phyloP scores from a whole-genome alignment of 2,888 invertebrate species.

The Chironomus riparius region DNA sequence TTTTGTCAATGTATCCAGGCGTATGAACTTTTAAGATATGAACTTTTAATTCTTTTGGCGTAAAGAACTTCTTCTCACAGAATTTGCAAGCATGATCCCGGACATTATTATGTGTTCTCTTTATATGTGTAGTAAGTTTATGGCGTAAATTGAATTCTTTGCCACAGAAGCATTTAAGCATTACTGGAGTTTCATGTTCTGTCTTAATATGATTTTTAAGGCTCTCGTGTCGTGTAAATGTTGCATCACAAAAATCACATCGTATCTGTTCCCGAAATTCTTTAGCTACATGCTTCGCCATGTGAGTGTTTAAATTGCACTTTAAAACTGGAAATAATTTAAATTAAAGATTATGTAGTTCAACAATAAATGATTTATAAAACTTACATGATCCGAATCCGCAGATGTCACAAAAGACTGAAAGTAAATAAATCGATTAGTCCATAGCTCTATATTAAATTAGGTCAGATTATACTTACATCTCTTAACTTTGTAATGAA shows the following conservation, averaged over 20 bases:
- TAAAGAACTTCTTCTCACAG: constrained; percentile 5
- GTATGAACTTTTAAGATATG: constrained; percentile 2
- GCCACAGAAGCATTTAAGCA: constrained; percentile 19
- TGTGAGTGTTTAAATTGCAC: constrained; percentile 6
- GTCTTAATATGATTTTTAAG: constrained; percentile 21
- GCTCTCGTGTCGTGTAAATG: constrained; percentile 18
- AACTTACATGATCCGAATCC: neutral
- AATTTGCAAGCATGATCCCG: constrained; percentile 4
- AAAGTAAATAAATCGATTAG: neutral
- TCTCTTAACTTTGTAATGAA: constrained; percentile 15
- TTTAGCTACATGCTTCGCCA: constrained; percentile 3
- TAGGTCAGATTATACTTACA: neutral
- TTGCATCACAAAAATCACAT: neutral
- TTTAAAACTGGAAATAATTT: neutral
- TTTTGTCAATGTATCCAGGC: neutral
- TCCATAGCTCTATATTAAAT: neutral
- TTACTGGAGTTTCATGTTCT: constrained; percentile 2
- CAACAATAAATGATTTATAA: no score
- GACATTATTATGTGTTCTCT: constrained; percentile 14
- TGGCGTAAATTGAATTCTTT: constrained; percentile 18
- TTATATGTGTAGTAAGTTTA: constrained; percentile 18
- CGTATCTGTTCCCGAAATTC: constrained; percentile 10
- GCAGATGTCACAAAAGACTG: constrained; percentile 15
- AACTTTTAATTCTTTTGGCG: constrained; percentile 19
- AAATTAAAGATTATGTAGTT: no score